phyloP scores from a whole-genome alignment of 2,888 invertebrate species.

The Steromphala cineraria region DNA sequence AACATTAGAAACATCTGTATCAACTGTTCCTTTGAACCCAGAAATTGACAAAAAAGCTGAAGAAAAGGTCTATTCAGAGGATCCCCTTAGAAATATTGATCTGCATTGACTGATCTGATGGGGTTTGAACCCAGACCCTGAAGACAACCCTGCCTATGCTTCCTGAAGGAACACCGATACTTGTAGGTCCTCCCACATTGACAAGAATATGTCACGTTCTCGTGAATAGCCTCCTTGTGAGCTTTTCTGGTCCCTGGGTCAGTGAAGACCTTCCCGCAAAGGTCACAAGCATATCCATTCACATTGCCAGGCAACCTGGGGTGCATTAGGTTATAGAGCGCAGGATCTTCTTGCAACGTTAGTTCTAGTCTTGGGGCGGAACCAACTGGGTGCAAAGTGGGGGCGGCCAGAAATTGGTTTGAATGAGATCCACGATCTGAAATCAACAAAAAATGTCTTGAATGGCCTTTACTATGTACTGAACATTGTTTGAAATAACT shows the following conservation, averaged over 20 bases:
- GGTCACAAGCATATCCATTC: neutral
- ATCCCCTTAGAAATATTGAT: no score
- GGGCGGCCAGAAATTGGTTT: neutral
- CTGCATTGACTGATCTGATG: neutral
- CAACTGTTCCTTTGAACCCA: no score
- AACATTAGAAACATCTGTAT: no score
- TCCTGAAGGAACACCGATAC: neutral
- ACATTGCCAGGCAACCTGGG: neutral
- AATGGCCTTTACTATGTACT: no score
- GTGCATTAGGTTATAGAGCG: neutral
- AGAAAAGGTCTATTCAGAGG: no score
- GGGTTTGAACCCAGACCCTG: neutral
- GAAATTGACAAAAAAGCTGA: no score
- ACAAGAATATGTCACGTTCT: neutral
- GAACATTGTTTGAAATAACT: no score
- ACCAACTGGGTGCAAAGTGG: neutral
- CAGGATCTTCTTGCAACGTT: neutral
- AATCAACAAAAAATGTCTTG: neutral
- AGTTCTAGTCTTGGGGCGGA: neutral
- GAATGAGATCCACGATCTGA: neutral
- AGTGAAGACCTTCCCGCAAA: constrained; percentile 6
- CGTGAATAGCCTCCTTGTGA: neutral
- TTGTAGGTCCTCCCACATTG: neutral
- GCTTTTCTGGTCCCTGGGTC: neutral
- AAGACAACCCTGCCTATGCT: neutral